phyloP scores from a whole-genome alignment of 2,113 vertebrate genomes.

The Thunnus maccoyii region DNA sequence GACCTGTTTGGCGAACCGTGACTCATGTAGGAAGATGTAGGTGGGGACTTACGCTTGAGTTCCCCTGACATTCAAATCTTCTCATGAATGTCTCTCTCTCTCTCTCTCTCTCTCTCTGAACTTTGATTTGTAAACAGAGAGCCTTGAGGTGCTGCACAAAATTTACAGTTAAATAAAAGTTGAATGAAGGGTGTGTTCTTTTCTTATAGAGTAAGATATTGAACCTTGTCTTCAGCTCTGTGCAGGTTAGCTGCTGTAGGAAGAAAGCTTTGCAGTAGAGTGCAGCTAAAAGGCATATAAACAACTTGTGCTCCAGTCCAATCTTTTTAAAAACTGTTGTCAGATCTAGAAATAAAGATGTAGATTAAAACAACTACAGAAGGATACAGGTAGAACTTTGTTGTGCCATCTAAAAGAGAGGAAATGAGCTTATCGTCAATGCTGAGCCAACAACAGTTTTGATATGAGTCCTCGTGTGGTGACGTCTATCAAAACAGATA shows the following conservation, averaged over 20 bases:
- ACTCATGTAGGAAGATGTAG: conserved; percentile 34
- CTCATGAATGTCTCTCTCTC: background rate
- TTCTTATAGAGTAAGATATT: background rate
- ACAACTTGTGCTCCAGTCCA: background rate
- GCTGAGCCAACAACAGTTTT: background rate
- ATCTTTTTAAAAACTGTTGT: background rate
- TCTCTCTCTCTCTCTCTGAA: conserved; percentile 13
- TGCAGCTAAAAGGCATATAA: background rate
- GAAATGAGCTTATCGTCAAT: background rate
- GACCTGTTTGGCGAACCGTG: conserved; percentile 57
- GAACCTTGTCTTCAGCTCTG: background rate
- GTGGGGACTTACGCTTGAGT: background rate
- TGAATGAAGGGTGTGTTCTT: conserved; percentile 27
- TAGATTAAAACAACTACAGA: background rate
- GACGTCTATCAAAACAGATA: background rate
- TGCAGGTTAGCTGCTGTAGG: background rate
- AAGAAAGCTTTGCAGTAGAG: background rate
- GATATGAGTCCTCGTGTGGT: background rate
- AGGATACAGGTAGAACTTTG: background rate
- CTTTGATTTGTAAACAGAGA: conserved; percentile 53
- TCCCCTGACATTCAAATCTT: conserved; percentile 27
- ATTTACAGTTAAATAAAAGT: background rate
- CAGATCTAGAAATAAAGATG: background rate
- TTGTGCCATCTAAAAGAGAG: background rate
- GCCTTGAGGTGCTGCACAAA: background rate